Evolutionary conservation across 92 coral and sea anemone genomes (phyloP).

Genomic region (Phenganax stokvisi): DNA sequence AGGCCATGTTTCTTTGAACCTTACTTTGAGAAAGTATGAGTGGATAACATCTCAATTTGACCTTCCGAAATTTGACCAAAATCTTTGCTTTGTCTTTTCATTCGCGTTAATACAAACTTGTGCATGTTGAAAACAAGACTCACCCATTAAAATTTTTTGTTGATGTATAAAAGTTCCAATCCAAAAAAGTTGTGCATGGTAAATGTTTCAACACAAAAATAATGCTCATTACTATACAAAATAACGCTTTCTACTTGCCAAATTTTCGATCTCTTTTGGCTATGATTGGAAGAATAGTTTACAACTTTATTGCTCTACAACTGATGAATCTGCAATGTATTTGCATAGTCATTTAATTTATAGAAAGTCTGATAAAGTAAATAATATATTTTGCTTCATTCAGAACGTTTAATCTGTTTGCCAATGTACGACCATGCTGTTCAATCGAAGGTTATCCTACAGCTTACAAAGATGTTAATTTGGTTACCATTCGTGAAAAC

Average conservation of each 20-base stretch:
- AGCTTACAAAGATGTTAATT: conserved; percentile 71
- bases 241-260: too few relatives aligned
- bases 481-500: conserved; percentile 93
- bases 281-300: too few relatives aligned
- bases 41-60: background rate
- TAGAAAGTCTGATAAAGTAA: background rate
- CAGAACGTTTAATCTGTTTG: conserved; percentile 86
- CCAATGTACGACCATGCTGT: conserved; percentile 96
- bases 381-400: too few relatives aligned
- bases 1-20: conserved; percentile 94
- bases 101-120: too few relatives aligned
- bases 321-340: background rate
- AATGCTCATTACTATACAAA: too few relatives aligned
- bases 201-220: too few relatives aligned
- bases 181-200: background rate
- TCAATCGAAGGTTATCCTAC: conserved; percentile 97
- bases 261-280: too few relatives aligned
- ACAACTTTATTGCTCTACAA: too few relatives aligned
- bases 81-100: too few relatives aligned
- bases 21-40: conserved; percentile 76
- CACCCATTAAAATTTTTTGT: too few relatives aligned
- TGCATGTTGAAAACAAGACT: background rate
- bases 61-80: background rate
- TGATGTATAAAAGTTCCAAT: too few relatives aligned
- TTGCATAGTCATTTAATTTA: background rate